Evolutionary conservation across 2,113 vertebrate species (phyloP).

Genomic region (Ophthalmolycus amberensis): DNA sequence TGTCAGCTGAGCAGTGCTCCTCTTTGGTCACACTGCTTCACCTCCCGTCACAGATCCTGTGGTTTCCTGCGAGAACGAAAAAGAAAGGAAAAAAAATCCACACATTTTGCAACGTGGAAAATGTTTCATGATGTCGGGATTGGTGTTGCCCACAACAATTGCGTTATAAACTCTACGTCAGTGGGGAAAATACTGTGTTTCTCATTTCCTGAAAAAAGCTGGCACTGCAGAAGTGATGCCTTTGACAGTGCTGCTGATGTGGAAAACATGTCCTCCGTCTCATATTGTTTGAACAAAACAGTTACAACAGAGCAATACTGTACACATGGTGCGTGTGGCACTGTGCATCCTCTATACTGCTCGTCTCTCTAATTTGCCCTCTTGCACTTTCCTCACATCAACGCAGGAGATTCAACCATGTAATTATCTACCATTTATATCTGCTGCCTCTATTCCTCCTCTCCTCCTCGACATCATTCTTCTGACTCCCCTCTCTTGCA

Average conservation of each 20-base stretch:
- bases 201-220: constrained; percentile 14
- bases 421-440: constrained; percentile 56
- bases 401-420: constrained; percentile 18
- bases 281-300: neutral
- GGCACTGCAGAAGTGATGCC: neutral
- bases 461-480: constrained; percentile 15
- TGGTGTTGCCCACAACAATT: neutral
- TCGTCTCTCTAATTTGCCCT: neutral
- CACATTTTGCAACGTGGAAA: neutral
- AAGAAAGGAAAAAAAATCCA: neutral
- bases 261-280: neutral
- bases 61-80: neutral
- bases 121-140: neutral
- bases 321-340: neutral
- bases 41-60: neutral
- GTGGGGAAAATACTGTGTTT: neutral
- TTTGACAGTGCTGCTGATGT: neutral
- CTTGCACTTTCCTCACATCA: constrained; percentile 37
- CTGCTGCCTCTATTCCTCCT: constrained; percentile 22
- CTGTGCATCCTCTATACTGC: neutral
- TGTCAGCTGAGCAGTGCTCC: neutral
- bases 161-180: neutral
- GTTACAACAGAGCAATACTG: neutral
- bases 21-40: neutral
- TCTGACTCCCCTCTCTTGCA: neutral